Evolutionary conservation across 2,113 vertebrate genomes (phyloP).

Genomic region (Hemiscyllium ocellatum): DNA sequence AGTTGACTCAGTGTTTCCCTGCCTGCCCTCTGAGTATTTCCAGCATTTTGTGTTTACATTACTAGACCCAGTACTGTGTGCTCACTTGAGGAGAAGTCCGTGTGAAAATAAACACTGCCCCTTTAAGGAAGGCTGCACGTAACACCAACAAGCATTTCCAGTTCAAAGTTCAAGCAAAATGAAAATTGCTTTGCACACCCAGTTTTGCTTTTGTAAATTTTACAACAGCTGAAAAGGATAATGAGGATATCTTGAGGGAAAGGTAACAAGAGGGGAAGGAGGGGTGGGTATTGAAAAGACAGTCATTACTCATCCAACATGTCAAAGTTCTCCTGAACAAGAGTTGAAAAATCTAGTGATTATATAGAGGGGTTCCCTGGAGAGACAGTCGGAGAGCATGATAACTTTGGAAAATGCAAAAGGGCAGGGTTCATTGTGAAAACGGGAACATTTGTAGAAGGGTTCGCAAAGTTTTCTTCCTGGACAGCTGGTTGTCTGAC

Average conservation of each 20-base stretch:
- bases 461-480: not conserved
- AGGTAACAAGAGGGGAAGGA: not conserved
- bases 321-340: not conserved
- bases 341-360: not conserved
- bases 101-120: not conserved
- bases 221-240: not conserved
- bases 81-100: not conserved
- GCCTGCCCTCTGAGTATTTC: not conserved
- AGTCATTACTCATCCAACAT: not conserved
- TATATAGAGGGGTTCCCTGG: not conserved
- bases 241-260: not conserved
- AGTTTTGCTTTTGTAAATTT: not conserved
- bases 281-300: not conserved
- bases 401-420: not conserved
- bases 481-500: not conserved
- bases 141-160: not conserved
- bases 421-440: not conserved
- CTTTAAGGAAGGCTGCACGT: not conserved
- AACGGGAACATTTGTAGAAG: not conserved
- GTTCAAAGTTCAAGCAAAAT: not conserved
- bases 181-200: not conserved
- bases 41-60: not conserved
- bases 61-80: not conserved
- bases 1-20: not conserved
- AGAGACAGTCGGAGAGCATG: not conserved